phyloP scores from a whole-genome alignment of 2,113 vertebrate species.

The Thomomys bottae region DNA sequence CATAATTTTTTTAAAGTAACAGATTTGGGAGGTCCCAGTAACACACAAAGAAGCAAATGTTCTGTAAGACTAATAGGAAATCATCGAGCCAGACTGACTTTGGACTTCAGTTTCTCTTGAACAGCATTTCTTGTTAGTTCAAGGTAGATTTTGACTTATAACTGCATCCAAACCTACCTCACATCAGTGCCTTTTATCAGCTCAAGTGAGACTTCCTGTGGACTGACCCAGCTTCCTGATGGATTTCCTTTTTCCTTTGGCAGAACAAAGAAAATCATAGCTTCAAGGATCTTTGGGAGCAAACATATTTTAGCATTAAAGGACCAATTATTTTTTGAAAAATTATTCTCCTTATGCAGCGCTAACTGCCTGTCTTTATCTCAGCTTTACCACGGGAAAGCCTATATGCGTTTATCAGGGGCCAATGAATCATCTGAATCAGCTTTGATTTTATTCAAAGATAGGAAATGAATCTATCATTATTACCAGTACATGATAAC shows the following conservation, averaged over 20 bases:
- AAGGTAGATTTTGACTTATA: slow-evolving; percentile 90
- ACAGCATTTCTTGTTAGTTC: slow-evolving; percentile 85
- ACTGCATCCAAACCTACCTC: slow-evolving; percentile 88
- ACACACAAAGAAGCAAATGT: slow-evolving; percentile 74
- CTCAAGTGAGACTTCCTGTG: slow-evolving; percentile 94
- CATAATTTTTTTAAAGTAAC: not conserved
- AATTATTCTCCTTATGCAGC: not conserved
- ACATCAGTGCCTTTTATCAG: slow-evolving; percentile 92
- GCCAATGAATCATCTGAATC: not conserved
- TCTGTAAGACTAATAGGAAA: slow-evolving; percentile 73
- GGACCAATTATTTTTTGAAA: slow-evolving; percentile 57
- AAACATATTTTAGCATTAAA: slow-evolving; percentile 71
- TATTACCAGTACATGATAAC: not conserved
- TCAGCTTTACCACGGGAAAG: not conserved
- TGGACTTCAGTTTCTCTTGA: slow-evolving; percentile 79
- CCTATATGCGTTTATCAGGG: not conserved
- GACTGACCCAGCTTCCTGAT: slow-evolving; percentile 96
- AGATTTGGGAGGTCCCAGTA: not conserved
- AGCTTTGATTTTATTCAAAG: slow-evolving; percentile 7
- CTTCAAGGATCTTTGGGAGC: slow-evolving; percentile 84
- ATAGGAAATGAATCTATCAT: not conserved
- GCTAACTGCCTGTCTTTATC: not conserved
- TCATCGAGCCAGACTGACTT: slow-evolving; percentile 59
- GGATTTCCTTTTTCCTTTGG: slow-evolving; percentile 96
- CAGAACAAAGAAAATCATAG: slow-evolving; percentile 94